Evolutionary conservation across 2,888 invertebrate species (phyloP).

Genomic region (Ophraella communa): DNA sequence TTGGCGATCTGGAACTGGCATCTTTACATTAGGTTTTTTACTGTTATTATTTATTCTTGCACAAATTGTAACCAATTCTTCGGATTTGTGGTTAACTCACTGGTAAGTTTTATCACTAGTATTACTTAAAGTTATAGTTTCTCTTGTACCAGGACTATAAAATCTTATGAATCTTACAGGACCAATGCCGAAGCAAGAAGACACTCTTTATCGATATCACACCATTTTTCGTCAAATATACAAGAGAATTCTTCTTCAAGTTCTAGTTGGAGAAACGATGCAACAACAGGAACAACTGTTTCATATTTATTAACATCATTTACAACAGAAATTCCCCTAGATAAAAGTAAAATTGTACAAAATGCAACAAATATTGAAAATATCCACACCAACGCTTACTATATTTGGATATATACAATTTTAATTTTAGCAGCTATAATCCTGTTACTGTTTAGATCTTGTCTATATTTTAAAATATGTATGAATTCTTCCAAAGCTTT

Average conservation of each 20-base stretch:
- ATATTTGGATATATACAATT: constrained; percentile 66
- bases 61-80: constrained; percentile 73
- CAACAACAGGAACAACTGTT: background rate
- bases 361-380: background rate
- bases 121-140: too few species aligned
- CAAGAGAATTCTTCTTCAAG: too few species aligned
- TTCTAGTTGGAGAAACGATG: too few species aligned
- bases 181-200: constrained; percentile 58
- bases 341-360: background rate
- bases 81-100: constrained; percentile 79
- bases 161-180: constrained; percentile 50
- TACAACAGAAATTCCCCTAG: background rate
- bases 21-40: constrained; percentile 64
- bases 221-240: background rate
- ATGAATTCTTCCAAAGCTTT: constrained; percentile 76
- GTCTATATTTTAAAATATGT: constrained; percentile 75
- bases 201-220: constrained; percentile 2
- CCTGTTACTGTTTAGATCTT: constrained; percentile 69
- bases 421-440: constrained; percentile 67
- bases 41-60: constrained; percentile 67
- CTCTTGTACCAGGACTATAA: too few species aligned
- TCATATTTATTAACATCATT: background rate
- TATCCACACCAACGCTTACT: constrained; percentile 34
- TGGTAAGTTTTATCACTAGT: too few species aligned
- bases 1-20: constrained; percentile 72